Base-by-base conservation (phyloP, 2,888 invertebrate species). In the Coremacera marginata region DNA sequence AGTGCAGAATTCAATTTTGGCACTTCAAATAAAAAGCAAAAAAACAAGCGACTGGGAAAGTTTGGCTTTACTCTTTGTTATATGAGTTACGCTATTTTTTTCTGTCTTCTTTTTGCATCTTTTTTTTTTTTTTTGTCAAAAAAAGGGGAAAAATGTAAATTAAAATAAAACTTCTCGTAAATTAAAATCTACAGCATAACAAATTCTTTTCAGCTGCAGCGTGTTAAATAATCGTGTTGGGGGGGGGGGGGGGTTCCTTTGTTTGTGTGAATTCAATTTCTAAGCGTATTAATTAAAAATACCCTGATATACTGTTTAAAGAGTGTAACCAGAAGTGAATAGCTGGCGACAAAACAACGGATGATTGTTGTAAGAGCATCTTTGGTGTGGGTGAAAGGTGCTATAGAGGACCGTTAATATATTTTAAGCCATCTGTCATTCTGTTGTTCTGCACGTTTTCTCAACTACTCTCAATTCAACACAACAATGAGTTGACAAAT, bases 261-360 rank as follows among this genome's bases (percentile, higher is more conserved):
- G 65, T 65, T 74, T 67, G 65, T 74, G 74, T 67, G 74, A 52
- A 74, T 74, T 67, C 74, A 74, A 74, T 74, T 74, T 74, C 65
- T 37, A 65, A 74, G 65, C 65, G 55, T 55, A 74, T 65, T 65
- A 74, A 74, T 74, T 74, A 74, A 74, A 74, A 74, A 55, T 22
- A 44, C 37, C 14, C 68, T 14, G 51, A 70, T 27, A 37, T 44
- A 44, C 44, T 7, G 44, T 44, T 14, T 11, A 44, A 44, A 44
- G 44, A 44, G 14, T 44, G 44, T 44, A 44, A 44, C 44, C 44
- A 3, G 14, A 44, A 44, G 44, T 2, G 44, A 14, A 44, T 11
- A 44, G 44, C 1, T 44, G 44, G 44, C 44, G 44, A 44, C 11
- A 44, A 44, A 14, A 44, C 44, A 44, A 44, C 44, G 44, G 44